These are phyloP conservation scores for Lymantria dispar DNA, from an alignment of 2,888 invertebrate genomes.

Conservation along the genomic window DNA sequence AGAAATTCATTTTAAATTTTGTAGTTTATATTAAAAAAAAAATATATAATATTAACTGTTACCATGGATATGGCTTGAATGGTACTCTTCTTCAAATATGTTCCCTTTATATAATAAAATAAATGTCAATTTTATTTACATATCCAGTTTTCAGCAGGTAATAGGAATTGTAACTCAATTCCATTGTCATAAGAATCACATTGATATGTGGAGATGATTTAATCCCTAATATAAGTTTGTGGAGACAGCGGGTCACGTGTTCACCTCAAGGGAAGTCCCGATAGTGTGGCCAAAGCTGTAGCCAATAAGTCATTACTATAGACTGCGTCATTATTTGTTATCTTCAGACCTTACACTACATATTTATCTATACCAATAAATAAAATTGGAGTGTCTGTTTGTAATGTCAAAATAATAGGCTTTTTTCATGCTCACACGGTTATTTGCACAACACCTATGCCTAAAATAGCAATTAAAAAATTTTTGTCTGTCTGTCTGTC, in stretches of 20 bases:
- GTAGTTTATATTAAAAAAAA: too few relatives aligned
- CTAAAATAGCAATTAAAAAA: too few relatives aligned
- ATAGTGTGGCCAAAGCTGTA: background rate
- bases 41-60: background rate
- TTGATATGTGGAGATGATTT: background rate
- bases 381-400: too few relatives aligned
- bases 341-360: background rate
- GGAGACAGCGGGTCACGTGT: background rate
- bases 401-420: too few relatives aligned
- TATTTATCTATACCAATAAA: too few relatives aligned
- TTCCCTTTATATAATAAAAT: background rate
- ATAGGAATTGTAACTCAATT: background rate
- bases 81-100: background rate
- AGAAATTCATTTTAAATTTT: slow-evolving; percentile 44
- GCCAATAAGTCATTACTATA: background rate
- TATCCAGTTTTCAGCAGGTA: background rate
- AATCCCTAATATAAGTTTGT: background rate
- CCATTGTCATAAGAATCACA: background rate
- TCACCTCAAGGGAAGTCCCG: background rate
- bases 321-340: background rate
- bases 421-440: too few relatives aligned
- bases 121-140: background rate
- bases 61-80: background rate
- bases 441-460: too few relatives aligned
- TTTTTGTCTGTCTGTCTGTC: too few relatives aligned